Percentiles rank a stretch among this genome's conserved stretches.
These are phyloP conservation scores for Micoletzkya japonica DNA, from an alignment of 2,888 invertebrate genomes.

Conservation along the genomic window DNA sequence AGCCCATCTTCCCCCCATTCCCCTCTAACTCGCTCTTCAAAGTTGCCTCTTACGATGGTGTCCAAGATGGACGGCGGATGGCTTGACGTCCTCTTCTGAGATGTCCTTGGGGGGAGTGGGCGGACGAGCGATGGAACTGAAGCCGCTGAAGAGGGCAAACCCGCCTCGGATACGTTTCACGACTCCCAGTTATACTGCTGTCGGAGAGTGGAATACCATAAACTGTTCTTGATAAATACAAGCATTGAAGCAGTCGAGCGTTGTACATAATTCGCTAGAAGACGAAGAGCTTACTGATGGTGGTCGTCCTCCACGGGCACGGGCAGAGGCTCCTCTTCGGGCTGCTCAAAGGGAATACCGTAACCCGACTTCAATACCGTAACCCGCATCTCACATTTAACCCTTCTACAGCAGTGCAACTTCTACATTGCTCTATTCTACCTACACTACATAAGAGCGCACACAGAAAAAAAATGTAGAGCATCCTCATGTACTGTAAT, in stretches of 20 bases:
- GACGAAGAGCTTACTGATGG: constrained; percentile 7
- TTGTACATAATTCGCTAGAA: constrained; percentile 45
- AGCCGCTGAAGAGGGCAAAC: constrained; percentile 45
- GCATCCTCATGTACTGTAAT: too few species aligned
- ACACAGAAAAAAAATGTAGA: too few species aligned
- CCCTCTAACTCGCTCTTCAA: not conserved
- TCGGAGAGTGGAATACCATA: too few species aligned
- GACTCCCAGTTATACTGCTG: too few species aligned
- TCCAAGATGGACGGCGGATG: constrained; percentile 50
- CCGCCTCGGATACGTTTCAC: too few species aligned
- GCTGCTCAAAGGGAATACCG: not conserved
- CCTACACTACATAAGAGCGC: too few species aligned
- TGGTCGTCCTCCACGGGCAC: not conserved
- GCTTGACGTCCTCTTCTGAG: constrained; percentile 52
- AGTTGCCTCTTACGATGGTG: constrained; percentile 17
- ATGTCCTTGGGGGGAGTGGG: constrained; percentile 60
- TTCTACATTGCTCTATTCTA: too few species aligned
- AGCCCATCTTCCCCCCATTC: not conserved
- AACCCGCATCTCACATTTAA: too few species aligned
- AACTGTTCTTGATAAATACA: too few species aligned
- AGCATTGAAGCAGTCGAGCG: constrained; percentile 55
- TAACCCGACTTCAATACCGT: not conserved
- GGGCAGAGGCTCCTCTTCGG: not conserved
- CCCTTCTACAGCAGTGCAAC: too few species aligned
- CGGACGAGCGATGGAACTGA: constrained; percentile 51